Percentiles rank a stretch among this genome's conserved stretches.
Conservation (phyloP, 1,140 invertebrate genomes). For the Anastrepha obliqua region DNA sequence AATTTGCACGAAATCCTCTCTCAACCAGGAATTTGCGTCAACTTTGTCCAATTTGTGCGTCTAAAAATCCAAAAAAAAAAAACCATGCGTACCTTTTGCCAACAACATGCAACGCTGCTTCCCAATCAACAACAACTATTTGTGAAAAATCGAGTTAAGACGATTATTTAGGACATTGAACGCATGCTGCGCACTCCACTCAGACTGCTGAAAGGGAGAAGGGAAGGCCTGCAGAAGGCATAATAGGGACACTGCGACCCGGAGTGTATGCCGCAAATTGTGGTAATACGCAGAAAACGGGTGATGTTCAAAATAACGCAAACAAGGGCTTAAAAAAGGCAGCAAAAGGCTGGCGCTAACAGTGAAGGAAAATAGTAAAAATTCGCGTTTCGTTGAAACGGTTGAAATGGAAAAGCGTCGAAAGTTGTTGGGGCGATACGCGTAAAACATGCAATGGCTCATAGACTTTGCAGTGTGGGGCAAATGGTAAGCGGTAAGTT, state of each 20-base stretch:
- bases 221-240: background rate
- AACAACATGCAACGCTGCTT: background rate
- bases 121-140: background rate
- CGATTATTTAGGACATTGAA: conserved; percentile 6
- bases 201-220: background rate
- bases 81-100: background rate
- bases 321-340: background rate
- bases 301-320: background rate
- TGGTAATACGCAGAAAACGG: background rate
- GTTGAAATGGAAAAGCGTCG: background rate
- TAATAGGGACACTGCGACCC: background rate
- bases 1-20: conserved; percentile 10
- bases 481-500: background rate
- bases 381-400: background rate
- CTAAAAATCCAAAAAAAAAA: background rate
- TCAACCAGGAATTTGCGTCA: background rate
- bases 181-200: background rate
- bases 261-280: background rate
- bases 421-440: background rate
- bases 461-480: background rate
- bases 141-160: conserved; percentile 2
- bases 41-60: background rate
- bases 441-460: background rate
- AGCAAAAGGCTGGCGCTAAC: background rate
- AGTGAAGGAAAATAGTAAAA: background rate